A percentile compares a stretch with the other conserved stretches of the same genome.
Conservation (phyloP, 2,113 vertebrate genomes). For the Acinonyx jubatus region DNA sequence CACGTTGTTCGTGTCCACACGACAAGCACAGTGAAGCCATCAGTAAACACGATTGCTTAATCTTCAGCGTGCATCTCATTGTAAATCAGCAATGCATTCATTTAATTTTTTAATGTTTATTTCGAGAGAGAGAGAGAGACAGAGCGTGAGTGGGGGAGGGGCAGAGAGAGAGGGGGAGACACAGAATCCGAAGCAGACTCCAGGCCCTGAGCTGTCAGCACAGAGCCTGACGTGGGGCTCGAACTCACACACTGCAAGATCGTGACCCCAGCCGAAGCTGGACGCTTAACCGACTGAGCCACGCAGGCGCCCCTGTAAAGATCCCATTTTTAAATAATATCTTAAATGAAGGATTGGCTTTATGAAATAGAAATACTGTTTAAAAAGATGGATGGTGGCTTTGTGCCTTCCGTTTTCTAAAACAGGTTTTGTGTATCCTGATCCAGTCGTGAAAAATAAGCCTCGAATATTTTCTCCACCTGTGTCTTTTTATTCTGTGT, state of each 20-base stretch:
- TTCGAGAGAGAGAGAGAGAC: too few relatives aligned
- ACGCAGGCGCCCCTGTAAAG: background rate
- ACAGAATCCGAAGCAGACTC: too few relatives aligned
- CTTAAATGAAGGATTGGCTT: background rate
- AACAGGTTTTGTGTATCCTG: background rate
- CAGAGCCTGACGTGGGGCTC: too few relatives aligned
- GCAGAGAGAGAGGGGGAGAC: too few relatives aligned
- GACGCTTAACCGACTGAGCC: too few relatives aligned
- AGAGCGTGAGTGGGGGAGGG: too few relatives aligned
- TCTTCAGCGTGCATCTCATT: background rate
- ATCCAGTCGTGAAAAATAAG: background rate
- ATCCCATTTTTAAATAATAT: background rate
- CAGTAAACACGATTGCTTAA: background rate
- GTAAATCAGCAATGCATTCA: background rate
- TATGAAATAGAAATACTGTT: background rate
- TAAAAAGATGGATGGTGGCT: background rate
- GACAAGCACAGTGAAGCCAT: background rate
- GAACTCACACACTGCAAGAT: too few relatives aligned
- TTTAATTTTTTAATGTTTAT: too few relatives aligned
- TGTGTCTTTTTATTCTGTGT: background rate
- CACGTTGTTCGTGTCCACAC: background rate
- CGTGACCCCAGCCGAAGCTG: too few relatives aligned
- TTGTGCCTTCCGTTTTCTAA: background rate
- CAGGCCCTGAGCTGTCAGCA: too few relatives aligned
- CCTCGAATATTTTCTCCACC: background rate